Evolutionary conservation across 2,113 vertebrate species (phyloP).

Genomic region (Crotalus helleri): DNA sequence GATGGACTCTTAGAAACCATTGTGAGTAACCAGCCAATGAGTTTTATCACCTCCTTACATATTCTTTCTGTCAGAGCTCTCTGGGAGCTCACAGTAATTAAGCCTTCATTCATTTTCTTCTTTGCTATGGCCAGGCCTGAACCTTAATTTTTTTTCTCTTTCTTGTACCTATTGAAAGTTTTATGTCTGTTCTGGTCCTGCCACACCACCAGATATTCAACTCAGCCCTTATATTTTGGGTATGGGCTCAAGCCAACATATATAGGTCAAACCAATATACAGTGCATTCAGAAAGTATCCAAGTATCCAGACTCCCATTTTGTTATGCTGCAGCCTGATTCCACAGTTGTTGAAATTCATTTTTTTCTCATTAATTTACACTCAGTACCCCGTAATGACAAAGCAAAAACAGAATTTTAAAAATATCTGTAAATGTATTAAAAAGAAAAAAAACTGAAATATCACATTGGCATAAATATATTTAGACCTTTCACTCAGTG

Average conservation of each 20-base stretch:
- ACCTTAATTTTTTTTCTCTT: not conserved
- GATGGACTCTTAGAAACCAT: not conserved
- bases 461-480: no score
- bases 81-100: not conserved
- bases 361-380: no score
- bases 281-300: no score
- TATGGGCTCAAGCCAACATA: not conserved
- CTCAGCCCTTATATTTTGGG: not conserved
- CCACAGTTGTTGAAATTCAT: no score
- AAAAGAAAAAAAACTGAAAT: no score
- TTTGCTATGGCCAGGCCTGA: not conserved
- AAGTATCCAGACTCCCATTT: no score
- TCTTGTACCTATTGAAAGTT: not conserved
- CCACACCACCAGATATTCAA: not conserved
- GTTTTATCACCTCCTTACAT: not conserved
- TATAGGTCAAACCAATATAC: not conserved
- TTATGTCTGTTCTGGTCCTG: not conserved
- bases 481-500: no score
- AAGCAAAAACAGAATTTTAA: no score
- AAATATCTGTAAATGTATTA: no score
- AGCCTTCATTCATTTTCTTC: not conserved
- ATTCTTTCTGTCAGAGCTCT: not conserved
- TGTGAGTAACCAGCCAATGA: not conserved
- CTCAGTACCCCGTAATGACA: no score
- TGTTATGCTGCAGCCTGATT: no score